Base-by-base conservation (phyloP, 2,888 invertebrate genomes). In the Macrosoma leucophasiata region DNA sequence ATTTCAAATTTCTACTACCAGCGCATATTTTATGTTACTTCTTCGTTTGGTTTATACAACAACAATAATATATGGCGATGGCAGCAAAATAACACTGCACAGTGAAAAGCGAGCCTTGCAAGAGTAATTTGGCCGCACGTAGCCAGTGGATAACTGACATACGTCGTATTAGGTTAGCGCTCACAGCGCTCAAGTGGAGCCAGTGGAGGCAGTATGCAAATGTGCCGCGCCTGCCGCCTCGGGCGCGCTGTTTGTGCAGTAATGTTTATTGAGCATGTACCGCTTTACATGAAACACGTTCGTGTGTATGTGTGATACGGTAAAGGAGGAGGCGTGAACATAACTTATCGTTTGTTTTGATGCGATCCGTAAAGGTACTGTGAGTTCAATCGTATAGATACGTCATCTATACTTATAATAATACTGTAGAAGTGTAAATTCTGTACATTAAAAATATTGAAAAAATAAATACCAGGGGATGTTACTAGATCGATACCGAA, bases 141-240 rank as follows among this genome's bases (percentile, higher is more conserved):
- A 61, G 46, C 48, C 47, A 34, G 36, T n/a, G 50, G 40, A 53
- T 56, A 57, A 58, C 63, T 67, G 67, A 62, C 67, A 57, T 57
- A 55, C 59, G 60, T 47, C 58, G 52, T 55, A 65, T 70, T 70
- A 62, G 63, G 67, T 68, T 65, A 66, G 65, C 59, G 58, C 36
- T n/a, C n/a, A n/a, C n/a, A n/a, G n/a, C n/a, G n/a, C n/a, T 46
- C 50, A 48, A 50, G 50, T 48, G 50, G 37, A 39, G 36, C 23
- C 48, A 49, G 53, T 52, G 58, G 59, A 56, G 59, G 63, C 58
- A 56, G 52, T 64, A 74, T 75, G 74, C 65, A 69, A 75, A 75
- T 74, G 54, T 49, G 49, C 50, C 57, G 51, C 55, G 50, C n/a
- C 48, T 48, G 52, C 51, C 52, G 59, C 60, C 50, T 43, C 45